phyloP scores from a whole-genome alignment of 2,797 vertebrate genomes.

The Sciurus carolinensis region DNA sequence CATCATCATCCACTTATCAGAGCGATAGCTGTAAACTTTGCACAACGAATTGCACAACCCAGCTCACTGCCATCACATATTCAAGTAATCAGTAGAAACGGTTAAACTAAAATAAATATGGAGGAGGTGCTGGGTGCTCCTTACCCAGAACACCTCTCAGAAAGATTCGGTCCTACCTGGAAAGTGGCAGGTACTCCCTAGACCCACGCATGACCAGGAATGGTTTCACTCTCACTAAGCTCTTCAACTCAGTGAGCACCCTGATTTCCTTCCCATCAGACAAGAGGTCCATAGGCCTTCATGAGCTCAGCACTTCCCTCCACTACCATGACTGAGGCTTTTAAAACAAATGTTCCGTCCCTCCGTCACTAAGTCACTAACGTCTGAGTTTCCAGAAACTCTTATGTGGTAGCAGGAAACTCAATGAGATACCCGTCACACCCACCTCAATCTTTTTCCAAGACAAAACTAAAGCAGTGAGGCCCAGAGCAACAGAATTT shows the following conservation, averaged over 20 bases:
- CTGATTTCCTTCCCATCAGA: neutral
- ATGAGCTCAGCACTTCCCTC: neutral
- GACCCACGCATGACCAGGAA: neutral
- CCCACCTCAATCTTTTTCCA: neutral
- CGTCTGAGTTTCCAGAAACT: neutral
- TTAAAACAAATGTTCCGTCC: neutral
- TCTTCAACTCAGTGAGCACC: fast-evolving
- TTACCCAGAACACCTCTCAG: neutral
- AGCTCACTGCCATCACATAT: neutral
- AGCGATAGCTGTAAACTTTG: neutral
- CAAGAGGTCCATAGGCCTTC: neutral
- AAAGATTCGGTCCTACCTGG: neutral
- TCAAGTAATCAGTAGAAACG: neutral
- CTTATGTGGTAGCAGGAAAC: neutral
- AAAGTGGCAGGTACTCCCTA: no score
- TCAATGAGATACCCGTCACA: neutral
- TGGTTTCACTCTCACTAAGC: neutral
- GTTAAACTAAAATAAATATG: neutral
- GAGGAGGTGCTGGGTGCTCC: fast-evolving
- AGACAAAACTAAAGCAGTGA: neutral
- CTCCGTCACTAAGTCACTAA: neutral
- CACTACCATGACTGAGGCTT: neutral
- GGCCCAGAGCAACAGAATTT: neutral
- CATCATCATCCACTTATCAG: no score
- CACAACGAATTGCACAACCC: neutral